Evolutionary conservation across 2,113 vertebrate genomes (phyloP).

Genomic region (Aldabrachelys gigantea): DNA sequence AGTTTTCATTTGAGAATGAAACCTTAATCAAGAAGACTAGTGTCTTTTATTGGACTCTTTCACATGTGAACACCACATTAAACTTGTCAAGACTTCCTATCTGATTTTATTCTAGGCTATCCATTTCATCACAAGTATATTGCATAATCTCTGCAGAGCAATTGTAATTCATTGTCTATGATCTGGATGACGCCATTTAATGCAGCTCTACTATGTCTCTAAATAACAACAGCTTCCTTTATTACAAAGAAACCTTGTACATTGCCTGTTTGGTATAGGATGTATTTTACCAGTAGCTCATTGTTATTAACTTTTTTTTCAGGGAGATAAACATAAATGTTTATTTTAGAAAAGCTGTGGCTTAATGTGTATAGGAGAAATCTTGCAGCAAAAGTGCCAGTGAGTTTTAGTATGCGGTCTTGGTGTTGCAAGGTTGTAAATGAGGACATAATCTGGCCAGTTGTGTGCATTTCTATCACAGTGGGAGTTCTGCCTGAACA

Average conservation of each 20-base stretch:
- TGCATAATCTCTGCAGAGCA: slow-evolving; percentile 41
- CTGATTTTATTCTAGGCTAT: slow-evolving; percentile 23
- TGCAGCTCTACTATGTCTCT: slow-evolving; percentile 1
- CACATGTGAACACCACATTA: slow-evolving; percentile 52
- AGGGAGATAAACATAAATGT: not conserved
- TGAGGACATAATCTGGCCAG: not conserved
- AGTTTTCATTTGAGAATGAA: slow-evolving; percentile 1
- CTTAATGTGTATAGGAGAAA: not conserved
- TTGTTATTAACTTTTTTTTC: slow-evolving; percentile 19
- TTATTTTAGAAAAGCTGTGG: not conserved
- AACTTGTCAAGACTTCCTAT: not conserved
- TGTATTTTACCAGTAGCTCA: not conserved
- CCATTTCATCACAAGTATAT: slow-evolving; percentile 37
- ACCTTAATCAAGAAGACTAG: slow-evolving; percentile 9
- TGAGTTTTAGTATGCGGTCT: not conserved
- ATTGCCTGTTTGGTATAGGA: slow-evolving; percentile 30
- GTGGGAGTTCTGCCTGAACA: not conserved
- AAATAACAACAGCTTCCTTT: slow-evolving; percentile 13
- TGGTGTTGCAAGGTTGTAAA: not conserved
- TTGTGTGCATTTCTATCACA: not conserved
- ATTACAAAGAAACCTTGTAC: not conserved
- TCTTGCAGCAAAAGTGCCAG: not conserved
- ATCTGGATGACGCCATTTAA: slow-evolving; percentile 34
- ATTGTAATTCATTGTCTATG: slow-evolving; percentile 26
- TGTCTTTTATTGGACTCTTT: slow-evolving; percentile 34